Percentiles rank a stretch among this genome's conserved stretches.
phyloP scores from a whole-genome alignment of 2,113 vertebrate genomes.

The Sturnira hondurensis region DNA sequence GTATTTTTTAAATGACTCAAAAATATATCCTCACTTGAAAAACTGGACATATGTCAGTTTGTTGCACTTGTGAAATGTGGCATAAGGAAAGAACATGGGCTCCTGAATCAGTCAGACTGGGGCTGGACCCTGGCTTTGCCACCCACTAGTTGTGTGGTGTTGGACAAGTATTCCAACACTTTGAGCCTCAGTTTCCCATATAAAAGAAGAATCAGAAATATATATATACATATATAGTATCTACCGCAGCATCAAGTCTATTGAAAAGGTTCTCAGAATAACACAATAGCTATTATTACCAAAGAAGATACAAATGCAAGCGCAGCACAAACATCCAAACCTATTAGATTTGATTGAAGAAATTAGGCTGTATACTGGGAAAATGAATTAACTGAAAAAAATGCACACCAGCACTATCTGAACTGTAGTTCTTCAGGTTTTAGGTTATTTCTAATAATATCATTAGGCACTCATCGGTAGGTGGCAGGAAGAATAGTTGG shows the following conservation, averaged over 20 bases:
- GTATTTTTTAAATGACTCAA: slow-evolving; percentile 45
- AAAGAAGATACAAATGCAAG: slow-evolving; percentile 14
- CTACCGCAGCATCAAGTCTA: background rate
- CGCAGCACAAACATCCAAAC: background rate
- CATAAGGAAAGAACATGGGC: background rate
- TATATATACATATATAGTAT: background rate
- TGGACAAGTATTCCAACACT: background rate
- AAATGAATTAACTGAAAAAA: background rate
- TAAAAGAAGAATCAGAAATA: background rate
- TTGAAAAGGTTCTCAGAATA: background rate
- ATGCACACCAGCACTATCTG: background rate
- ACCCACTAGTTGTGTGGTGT: background rate
- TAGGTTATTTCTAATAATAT: background rate
- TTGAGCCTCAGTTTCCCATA: background rate
- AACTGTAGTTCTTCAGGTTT: background rate
- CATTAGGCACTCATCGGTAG: background rate
- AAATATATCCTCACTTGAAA: background rate
- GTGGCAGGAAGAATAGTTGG: background rate
- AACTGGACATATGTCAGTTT: background rate
- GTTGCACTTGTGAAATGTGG: background rate
- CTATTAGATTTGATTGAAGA: background rate
- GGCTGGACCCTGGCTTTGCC: background rate
- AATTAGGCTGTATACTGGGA: background rate
- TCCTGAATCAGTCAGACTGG: background rate
- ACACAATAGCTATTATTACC: background rate